Evolutionary conservation across 2,888 invertebrate genomes (phyloP), one percentile per base, ranked within the genome.

Genomic region (Hydrotaea cyrtoneurina): DNA sequence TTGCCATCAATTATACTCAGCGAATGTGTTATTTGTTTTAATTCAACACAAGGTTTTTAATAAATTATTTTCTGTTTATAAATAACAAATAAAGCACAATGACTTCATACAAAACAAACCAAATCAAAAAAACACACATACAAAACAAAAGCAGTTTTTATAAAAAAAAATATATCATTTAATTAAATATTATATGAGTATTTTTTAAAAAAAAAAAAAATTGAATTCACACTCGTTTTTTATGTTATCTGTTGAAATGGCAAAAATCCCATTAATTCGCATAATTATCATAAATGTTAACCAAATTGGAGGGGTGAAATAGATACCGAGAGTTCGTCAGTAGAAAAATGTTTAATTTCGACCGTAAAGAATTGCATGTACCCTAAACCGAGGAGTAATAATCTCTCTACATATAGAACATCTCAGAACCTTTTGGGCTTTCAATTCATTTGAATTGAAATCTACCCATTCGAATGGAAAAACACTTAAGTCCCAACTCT

Each of bases 1-100:
- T 72, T 78, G 76, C 11, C 66, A 75, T 72, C 64, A 80, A 78
- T 77, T 64, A 71, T 53, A 43, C 21, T 43, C 17, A 19, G 39
- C 39, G 39, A 8, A 11, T 39, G 39, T 21, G 55, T 21, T 36
- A 31, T 64, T 31, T 64, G 17, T 50, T 31, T 50, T 50, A 50
- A 50, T n/a, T 15, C n/a, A 62, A 59, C 26, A 23, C 3, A 59
- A 59, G 26, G 15, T 26, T 59, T 59, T 59, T 26, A 62, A 62
- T 62, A 62, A 62, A 62, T 62, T 36, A 31, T 36, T 31, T 62
- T 62, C 5, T 62, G 4, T 31, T 62, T 62, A 15, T 36, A n/a
- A n/a, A 7, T 36, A 4, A 31, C 15, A 36, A 62, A 59, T 26
- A 59, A 59, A 26, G 21, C 26, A 23, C 50, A 50, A 50, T n/a